A percentile compares a stretch with the other conserved stretches of the same genome.
Conservation (phyloP, 2,888 invertebrate species). For the Drosophila sordidula region DNA sequence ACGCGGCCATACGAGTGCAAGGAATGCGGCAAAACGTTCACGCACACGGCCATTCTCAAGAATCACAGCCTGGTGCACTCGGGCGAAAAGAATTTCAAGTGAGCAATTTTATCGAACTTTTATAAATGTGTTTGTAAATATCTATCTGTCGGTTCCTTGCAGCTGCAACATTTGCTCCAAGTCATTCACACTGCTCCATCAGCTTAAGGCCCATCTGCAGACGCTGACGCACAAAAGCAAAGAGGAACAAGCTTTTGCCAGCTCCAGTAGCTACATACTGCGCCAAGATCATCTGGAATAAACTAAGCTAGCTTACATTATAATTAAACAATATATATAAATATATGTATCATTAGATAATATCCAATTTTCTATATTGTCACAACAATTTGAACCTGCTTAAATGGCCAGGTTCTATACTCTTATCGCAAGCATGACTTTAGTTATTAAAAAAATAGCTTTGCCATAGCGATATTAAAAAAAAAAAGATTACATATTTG, state of each 20-base stretch:
- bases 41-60: conserved; percentile 81
- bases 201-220: conserved; percentile 82
- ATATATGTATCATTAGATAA: background rate
- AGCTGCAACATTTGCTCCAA: conserved; percentile 82
- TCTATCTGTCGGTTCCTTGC: conserved; percentile 1
- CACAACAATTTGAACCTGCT: background rate
- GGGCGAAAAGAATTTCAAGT: conserved; percentile 71
- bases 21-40: conserved; percentile 81
- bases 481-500: too few species aligned
- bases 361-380: background rate
- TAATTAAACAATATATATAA: background rate
- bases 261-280: conserved; percentile 17
- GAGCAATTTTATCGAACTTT: background rate
- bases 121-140: background rate
- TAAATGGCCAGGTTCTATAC: background rate
- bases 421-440: background rate
- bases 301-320: conserved; percentile 16
- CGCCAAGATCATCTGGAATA: conserved; percentile 1
- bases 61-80: conserved; percentile 76
- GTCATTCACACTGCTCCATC: conserved; percentile 82
- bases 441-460: background rate
- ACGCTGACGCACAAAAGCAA: conserved; percentile 81
- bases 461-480: too few species aligned
- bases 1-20: conserved; percentile 81
- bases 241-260: conserved; percentile 52